Conservation (phyloP, 2,113 vertebrate species). For the Neodontobutis hainanensis region DNA sequence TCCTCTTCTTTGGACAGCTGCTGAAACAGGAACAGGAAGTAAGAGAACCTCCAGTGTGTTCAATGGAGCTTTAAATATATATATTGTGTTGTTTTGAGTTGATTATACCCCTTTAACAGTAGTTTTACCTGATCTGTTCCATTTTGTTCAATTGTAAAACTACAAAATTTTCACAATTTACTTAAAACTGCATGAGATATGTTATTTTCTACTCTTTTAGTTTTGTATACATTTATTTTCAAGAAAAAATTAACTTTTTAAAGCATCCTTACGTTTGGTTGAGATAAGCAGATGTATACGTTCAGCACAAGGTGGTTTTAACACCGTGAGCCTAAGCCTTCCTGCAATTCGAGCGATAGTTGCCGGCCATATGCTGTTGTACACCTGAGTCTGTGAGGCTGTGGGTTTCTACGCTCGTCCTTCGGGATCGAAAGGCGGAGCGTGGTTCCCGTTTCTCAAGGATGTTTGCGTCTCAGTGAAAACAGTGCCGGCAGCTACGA, state of each 20-base stretch:
- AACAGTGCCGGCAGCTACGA: constrained; percentile 51
- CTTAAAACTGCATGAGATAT: too few species aligned
- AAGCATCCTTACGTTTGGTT: constrained; percentile 5
- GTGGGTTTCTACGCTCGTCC: constrained; percentile 20
- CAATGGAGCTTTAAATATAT: too few species aligned
- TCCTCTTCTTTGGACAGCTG: too few species aligned
- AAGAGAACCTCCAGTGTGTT: too few species aligned
- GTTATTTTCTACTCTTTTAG: too few species aligned
- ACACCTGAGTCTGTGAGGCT: constrained; percentile 29
- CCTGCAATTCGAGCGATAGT: constrained; percentile 54
- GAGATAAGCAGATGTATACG: constrained; percentile 50
- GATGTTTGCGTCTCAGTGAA: constrained; percentile 38
- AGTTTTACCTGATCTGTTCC: too few species aligned
- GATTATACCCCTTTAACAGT: too few species aligned
- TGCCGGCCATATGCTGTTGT: constrained; percentile 42
- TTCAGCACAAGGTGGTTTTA: constrained; percentile 47
- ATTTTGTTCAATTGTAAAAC: too few species aligned
- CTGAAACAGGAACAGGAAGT: too few species aligned
- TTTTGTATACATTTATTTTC: neutral
- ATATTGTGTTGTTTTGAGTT: too few species aligned
- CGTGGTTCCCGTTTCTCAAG: constrained; percentile 36
- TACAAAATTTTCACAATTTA: too few species aligned
- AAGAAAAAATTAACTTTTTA: neutral
- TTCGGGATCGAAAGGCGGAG: constrained; percentile 12
- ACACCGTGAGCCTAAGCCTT: constrained; percentile 11